Base-by-base conservation (phyloP, 2,113 vertebrate species). In the Chionodraco myersi region DNA sequence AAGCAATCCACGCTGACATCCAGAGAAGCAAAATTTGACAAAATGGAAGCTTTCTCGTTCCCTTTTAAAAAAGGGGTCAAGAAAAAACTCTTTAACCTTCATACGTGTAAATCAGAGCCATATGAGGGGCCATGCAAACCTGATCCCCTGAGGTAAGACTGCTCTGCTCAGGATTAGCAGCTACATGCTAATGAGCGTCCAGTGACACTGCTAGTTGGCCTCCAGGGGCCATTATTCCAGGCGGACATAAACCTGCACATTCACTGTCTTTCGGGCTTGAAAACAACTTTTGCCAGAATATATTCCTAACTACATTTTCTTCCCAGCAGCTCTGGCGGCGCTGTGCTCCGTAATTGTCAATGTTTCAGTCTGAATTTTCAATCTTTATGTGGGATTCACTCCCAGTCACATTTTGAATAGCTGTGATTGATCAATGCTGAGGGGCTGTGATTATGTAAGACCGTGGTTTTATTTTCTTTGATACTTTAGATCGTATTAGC, bases 81-180 rank as follows among this genome's bases (percentile, higher is more conserved):
- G 92, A 93, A 64, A 61, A 47, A 82, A 41, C 36, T 67, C 90
- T 84, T 92, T 69, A 83, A 85, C 84, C 82, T 85, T 83, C 93
- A 88, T 93, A 94, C 79, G 85, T 51, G 54, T 88, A 96, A 97
- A 97, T 96, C 90, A 90, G 90, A 96, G 95, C 94, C 96, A 97
- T 95, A 96, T 97, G 96, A 95, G 93, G 91, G 88, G 79, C 71
- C 75, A 1, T 77, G 77, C 60, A 80, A 77, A 69, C 74, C 82
- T 64, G 72, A 71, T 85, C 77, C 86, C 89, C 75, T 10, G 73
- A 89, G 86, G 90, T 86, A 74, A 59, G 74, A 70, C 53, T 51
- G 65, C 84, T 83, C 79, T 59, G 54, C 69, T 83, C 69, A 52
- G 14, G 21, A 82, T 70, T 87, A 89, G 89, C 85, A 80, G 86